phyloP scores from a whole-genome alignment of 2,113 vertebrate species.

The Leptobrachium ailaonicum region DNA sequence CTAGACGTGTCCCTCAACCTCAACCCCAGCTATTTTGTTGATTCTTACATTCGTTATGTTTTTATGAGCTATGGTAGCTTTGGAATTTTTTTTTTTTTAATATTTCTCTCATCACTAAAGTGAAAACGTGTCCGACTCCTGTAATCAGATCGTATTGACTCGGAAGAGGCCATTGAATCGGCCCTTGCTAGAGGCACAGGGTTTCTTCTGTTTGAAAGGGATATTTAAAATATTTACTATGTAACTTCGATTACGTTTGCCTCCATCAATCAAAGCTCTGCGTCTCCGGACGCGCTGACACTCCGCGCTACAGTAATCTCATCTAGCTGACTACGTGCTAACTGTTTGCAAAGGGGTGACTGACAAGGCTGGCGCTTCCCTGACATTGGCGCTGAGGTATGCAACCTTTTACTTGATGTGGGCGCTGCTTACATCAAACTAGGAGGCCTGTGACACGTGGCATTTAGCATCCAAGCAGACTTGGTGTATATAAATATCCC shows the following conservation, averaged over 20 bases:
- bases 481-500: not conserved
- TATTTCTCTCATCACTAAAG: not conserved
- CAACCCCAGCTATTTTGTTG: too few relatives aligned
- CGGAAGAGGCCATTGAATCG: not conserved
- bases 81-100: too few relatives aligned
- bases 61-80: not conserved
- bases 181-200: not conserved
- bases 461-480: not conserved
- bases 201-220: not conserved
- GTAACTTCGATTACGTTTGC: not conserved
- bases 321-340: slow-evolving; percentile 20
- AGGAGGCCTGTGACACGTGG: slow-evolving; percentile 5
- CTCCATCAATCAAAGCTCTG: slow-evolving; percentile 17
- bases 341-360: slow-evolving; percentile 17
- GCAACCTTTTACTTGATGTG: slow-evolving; percentile 24
- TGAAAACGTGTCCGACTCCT: not conserved
- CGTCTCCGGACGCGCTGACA: slow-evolving; percentile 5
- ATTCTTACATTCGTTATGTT: too few relatives aligned
- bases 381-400: slow-evolving; percentile 21
- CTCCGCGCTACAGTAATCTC: slow-evolving; percentile 9
- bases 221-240: slow-evolving; percentile 15
- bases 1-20: too few relatives aligned
- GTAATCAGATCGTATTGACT: not conserved
- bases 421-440: slow-evolving; percentile 5
- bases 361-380: slow-evolving; percentile 14